Percentiles rank a stretch among this genome's conserved stretches.
phyloP scores from a whole-genome alignment of 1,140 invertebrate genomes.

The Mya arenaria region DNA sequence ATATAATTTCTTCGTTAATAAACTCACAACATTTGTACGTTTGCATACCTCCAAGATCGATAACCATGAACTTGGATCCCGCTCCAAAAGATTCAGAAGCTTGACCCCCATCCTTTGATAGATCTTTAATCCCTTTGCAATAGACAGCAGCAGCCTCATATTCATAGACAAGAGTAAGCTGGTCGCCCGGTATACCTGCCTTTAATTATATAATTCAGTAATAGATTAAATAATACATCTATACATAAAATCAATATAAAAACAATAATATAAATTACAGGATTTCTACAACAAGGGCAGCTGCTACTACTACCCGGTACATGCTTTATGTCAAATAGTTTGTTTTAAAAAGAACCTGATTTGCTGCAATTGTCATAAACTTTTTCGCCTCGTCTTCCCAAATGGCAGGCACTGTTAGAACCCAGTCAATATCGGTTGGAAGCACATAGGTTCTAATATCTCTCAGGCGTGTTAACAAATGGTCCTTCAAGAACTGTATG shows the following conservation, averaged over 20 bases:
- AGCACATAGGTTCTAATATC: background rate
- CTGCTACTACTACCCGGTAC: too few species aligned
- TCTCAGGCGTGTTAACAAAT: background rate
- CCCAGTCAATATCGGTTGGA: background rate
- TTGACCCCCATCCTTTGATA: background rate
- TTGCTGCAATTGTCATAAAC: background rate
- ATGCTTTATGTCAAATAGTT: too few species aligned
- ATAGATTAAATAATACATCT: too few species aligned
- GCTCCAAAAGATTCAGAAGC: background rate
- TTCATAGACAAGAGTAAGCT: slow-evolving; percentile 20
- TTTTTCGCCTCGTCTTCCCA: background rate
- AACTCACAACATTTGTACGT: too few species aligned
- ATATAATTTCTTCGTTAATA: too few species aligned
- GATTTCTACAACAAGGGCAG: too few species aligned
- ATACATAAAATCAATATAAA: too few species aligned
- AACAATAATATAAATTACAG: too few species aligned
- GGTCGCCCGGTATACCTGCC: slow-evolving; percentile 32
- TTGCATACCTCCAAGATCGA: slow-evolving; percentile 49
- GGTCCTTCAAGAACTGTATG: background rate
- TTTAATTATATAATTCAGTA: too few species aligned
- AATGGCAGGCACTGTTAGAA: background rate
- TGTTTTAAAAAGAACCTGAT: background rate
- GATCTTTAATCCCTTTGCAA: background rate
- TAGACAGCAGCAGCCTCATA: slow-evolving; percentile 40
- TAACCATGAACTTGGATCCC: slow-evolving; percentile 31